Base-by-base conservation (phyloP, 2,888 invertebrate species). In the Malthinus flaveolus region DNA sequence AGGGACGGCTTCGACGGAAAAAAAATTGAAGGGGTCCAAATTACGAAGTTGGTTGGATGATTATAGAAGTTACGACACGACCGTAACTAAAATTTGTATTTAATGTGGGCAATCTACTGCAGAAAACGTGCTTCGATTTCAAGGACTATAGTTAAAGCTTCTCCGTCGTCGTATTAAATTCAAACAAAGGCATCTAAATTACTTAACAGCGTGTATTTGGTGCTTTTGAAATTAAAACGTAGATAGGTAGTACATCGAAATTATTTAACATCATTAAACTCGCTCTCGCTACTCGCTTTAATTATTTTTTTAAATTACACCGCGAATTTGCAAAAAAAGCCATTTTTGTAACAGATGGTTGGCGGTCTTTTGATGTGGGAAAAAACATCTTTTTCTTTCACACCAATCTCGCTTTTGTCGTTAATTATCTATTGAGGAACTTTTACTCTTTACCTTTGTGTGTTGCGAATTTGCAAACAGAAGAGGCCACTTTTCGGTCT, bases 101-200 rank as follows among this genome's bases (percentile, higher is more conserved):
- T 56, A 56, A 56, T 56, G 53, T 36, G 39, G 59, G 53, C 58
- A 61, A 61, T 61, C 61, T 58, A 50, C 51, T 54, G 53, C 49
- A 53, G 59, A 62, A 57, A 53, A 56, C 59, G 52, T 52, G 52
- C 45, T 56, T 46, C 45, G 56, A 50, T 55, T 61, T 61, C 63
- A 63, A 63, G 63, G 63, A 61, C 63, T 61, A 52, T 58, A 23
- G 33, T 58, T 52, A 47, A 44, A 35, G 56, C 37, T 52, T 57
- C 51, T 48, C 46, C 46, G 39, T 23, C 23, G 23, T 52, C 15
- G 52, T 50, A 37, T 36, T 42, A 58, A 33, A 23, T 35, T 51
- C 46, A 42, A 42, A 55, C 48, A 49, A 55, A 42, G 49, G 32
- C n/a, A 31, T 47, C 54, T 13, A 55, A 55, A 49, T 56, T 49